Evolutionary conservation across 2,888 invertebrate genomes (phyloP).

Genomic region (Nemurella pictetii): DNA sequence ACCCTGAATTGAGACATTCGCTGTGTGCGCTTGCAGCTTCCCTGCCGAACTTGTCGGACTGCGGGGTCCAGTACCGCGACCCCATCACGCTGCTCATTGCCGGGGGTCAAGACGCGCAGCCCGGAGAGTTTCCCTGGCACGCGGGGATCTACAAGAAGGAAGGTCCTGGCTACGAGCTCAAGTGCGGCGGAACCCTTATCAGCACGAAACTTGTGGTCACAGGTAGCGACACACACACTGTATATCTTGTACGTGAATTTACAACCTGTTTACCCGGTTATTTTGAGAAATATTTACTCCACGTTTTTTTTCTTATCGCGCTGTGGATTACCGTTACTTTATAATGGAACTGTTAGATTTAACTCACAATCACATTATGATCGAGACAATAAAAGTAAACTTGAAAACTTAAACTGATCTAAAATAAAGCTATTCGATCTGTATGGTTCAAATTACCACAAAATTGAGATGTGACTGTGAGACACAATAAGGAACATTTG

Average conservation of each 20-base stretch:
- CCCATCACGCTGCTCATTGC: slow-evolving; percentile 58
- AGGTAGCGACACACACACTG: neutral
- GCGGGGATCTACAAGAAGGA: slow-evolving; percentile 63
- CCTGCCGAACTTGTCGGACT: neutral
- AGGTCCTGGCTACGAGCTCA: slow-evolving; percentile 56
- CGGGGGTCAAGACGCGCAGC: slow-evolving; percentile 60
- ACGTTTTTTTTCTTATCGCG: too few relatives aligned
- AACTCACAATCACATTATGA: too few relatives aligned
- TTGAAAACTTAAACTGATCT: too few relatives aligned
- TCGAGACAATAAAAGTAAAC: too few relatives aligned
- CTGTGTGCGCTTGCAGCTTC: neutral
- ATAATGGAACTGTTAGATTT: too few relatives aligned
- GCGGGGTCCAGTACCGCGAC: neutral
- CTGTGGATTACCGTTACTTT: too few relatives aligned
- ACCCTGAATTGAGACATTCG: too few relatives aligned
- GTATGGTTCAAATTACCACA: too few relatives aligned
- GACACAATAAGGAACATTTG: too few relatives aligned
- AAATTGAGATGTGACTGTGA: too few relatives aligned
- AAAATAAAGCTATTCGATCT: too few relatives aligned
- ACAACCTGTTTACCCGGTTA: neutral
- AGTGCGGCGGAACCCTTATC: slow-evolving; percentile 67
- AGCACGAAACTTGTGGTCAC: slow-evolving; percentile 60
- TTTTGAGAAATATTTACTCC: too few relatives aligned
- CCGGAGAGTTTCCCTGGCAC: slow-evolving; percentile 72
- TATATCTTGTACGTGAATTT: neutral